Evolutionary conservation across 2,888 invertebrate species (phyloP).

Genomic region (Cremastinae sp.): DNA sequence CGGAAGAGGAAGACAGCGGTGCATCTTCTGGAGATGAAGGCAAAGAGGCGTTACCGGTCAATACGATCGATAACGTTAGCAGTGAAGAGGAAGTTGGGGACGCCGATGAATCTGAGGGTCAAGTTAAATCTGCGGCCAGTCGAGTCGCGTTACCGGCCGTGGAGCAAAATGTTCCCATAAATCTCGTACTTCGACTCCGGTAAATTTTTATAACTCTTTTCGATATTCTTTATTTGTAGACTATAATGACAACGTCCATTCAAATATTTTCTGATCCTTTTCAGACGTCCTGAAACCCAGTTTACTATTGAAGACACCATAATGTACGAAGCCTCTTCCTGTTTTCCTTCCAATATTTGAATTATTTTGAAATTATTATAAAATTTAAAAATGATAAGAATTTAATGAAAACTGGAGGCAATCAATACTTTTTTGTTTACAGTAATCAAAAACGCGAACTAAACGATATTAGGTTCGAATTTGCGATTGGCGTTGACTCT

Average conservation of each 20-base stretch:
- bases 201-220: slow-evolving; percentile 73
- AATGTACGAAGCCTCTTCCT: slow-evolving; percentile 64
- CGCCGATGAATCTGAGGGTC: slow-evolving; percentile 74
- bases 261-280: slow-evolving; percentile 47
- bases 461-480: slow-evolving; percentile 99
- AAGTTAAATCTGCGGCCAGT: slow-evolving; percentile 73
- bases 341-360: slow-evolving; percentile 22
- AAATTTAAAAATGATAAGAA: too few relatives aligned
- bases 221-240: slow-evolving; percentile 3
- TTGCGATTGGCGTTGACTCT: slow-evolving; percentile 92
- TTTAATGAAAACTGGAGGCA: too few relatives aligned
- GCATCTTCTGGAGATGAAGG: slow-evolving; percentile 82
- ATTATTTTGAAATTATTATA: too few relatives aligned
- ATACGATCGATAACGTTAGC: slow-evolving; percentile 79
- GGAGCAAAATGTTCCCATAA: slow-evolving; percentile 83
- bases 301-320: slow-evolving; percentile 68
- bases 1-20: slow-evolving; percentile 92
- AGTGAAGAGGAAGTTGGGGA: slow-evolving; percentile 79
- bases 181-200: slow-evolving; percentile 94
- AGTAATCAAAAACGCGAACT: slow-evolving; percentile 94
- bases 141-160: slow-evolving; percentile 70
- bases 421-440: too few relatives aligned
- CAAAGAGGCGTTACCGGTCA: slow-evolving; percentile 79
- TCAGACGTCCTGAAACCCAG: slow-evolving; percentile 70
- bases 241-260: background rate